Conservation (phyloP, 2,888 invertebrate genomes). For the Linyphia triangularis region DNA sequence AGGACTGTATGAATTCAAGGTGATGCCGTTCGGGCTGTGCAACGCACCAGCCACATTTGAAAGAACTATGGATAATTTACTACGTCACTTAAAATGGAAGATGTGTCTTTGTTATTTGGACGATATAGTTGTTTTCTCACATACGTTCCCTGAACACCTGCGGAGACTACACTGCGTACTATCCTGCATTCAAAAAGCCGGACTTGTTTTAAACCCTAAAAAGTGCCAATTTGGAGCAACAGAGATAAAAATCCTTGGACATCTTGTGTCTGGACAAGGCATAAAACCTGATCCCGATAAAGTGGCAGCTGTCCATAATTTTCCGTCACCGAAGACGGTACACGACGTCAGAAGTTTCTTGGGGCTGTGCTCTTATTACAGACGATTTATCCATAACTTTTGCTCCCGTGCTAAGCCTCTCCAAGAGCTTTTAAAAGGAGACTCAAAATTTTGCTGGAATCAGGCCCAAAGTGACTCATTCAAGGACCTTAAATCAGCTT, state of each 20-base stretch:
- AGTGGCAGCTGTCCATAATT: slow-evolving; percentile 21
- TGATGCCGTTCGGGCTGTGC: slow-evolving; percentile 77
- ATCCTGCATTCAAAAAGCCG: no score
- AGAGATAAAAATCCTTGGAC: no score
- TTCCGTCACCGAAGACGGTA: slow-evolving; percentile 39
- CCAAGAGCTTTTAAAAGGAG: not conserved
- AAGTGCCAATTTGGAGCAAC: no score
- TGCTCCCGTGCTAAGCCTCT: not conserved
- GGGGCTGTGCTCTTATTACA: slow-evolving; percentile 11
- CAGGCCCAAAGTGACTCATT: no score
- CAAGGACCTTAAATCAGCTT: no score
- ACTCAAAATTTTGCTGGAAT: slow-evolving; percentile 2
- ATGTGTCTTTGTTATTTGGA: slow-evolving; percentile 77
- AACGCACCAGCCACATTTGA: slow-evolving; percentile 77
- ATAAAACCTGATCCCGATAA: slow-evolving; percentile 37
- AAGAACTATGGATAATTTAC: slow-evolving; percentile 76
- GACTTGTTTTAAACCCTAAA: no score
- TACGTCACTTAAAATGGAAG: slow-evolving; percentile 75
- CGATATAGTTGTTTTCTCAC: no score
- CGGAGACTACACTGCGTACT: slow-evolving; percentile 67
- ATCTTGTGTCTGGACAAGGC: slow-evolving; percentile 27
- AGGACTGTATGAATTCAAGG: slow-evolving; percentile 77
- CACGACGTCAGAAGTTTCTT: no score
- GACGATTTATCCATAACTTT: slow-evolving; percentile 13
- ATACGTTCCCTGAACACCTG: no score